Percentiles rank a stretch among this genome's conserved stretches.
phyloP scores from a whole-genome alignment of 2,888 invertebrate genomes.

The Xestobium rufovillosum region DNA sequence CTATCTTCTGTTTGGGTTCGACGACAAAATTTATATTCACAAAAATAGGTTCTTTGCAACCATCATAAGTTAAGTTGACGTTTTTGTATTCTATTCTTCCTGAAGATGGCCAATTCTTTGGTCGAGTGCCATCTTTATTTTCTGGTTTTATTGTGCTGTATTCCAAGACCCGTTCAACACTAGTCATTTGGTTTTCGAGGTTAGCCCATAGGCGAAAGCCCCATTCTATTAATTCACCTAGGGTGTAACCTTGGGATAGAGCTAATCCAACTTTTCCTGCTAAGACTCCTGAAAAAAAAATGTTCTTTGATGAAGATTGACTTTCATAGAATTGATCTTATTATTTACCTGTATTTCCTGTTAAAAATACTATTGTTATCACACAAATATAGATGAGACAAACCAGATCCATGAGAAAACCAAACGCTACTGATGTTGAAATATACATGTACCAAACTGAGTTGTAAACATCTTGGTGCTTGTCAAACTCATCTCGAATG shows the following conservation, averaged over 20 bases:
- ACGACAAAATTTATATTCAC: constrained; percentile 54
- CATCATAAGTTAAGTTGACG: constrained; percentile 54
- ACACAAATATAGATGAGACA: constrained; percentile 21
- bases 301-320: too few species aligned
- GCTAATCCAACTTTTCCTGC: constrained; percentile 71
- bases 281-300: constrained; percentile 40
- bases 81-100: constrained; percentile 53
- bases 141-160: constrained; percentile 44
- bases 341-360: neutral
- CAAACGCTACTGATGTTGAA: constrained; percentile 32
- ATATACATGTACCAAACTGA: constrained; percentile 35
- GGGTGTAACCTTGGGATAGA: constrained; percentile 69
- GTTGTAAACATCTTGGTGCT: constrained; percentile 37
- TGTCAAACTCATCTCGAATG: constrained; percentile 35
- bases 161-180: constrained; percentile 54
- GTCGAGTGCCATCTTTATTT: constrained; percentile 11
- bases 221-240: constrained; percentile 57
- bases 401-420: constrained; percentile 32
- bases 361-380: constrained; percentile 17
- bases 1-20: constrained; percentile 59
- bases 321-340: neutral
- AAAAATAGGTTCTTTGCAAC: constrained; percentile 55
- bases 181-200: constrained; percentile 47
- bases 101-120: constrained; percentile 46
- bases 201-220: constrained; percentile 75